Evolutionary conservation across 2,797 vertebrate genomes (phyloP).

Genomic region (Muscicapa striata): DNA sequence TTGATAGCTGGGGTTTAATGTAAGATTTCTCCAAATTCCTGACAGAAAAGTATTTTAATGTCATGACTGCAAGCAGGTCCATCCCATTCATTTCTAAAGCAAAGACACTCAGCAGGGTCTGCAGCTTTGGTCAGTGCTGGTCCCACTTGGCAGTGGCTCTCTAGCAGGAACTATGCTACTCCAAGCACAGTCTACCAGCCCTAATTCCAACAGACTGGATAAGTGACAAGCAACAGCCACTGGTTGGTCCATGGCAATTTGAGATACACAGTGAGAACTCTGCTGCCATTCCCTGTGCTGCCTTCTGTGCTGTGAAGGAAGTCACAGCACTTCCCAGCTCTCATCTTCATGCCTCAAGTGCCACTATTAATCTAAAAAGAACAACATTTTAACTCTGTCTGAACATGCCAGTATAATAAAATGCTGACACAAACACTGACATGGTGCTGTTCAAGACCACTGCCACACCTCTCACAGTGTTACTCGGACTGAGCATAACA

Average conservation of each 20-base stretch:
- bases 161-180: background rate
- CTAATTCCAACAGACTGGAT: background rate
- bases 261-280: background rate
- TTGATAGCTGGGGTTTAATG: background rate
- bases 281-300: background rate
- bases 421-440: background rate
- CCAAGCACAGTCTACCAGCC: background rate
- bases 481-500: rapidly evolving
- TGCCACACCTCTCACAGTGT: background rate
- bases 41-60: background rate
- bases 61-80: background rate
- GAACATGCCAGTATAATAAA: background rate
- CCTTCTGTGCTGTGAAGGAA: background rate
- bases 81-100: background rate
- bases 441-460: background rate
- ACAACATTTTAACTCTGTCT: background rate
- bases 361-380: background rate
- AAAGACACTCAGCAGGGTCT: background rate
- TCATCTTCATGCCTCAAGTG: background rate
- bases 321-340: background rate
- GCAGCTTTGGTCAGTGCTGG: background rate
- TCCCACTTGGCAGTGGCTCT: background rate
- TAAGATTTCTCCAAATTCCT: background rate
- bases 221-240: background rate
- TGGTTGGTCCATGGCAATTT: background rate